Percentiles rank a stretch among this genome's conserved stretches.
Conservation (phyloP, 2,797 vertebrate genomes). For the Lepilemur ruficaudatus region DNA sequence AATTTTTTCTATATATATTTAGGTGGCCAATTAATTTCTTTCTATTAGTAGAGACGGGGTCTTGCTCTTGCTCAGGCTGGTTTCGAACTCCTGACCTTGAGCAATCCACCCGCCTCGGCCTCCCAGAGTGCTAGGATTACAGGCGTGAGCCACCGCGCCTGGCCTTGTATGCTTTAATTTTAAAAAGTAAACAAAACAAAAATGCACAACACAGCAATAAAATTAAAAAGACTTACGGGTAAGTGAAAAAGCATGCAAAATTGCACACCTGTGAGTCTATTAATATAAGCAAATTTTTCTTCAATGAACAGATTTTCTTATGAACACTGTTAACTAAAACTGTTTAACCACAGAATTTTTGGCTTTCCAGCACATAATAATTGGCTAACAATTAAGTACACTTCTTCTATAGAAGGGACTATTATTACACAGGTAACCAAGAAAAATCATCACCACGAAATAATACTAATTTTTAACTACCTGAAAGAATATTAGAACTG, state of each 20-base stretch:
- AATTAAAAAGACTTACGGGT: not conserved
- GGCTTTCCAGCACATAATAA: not conserved
- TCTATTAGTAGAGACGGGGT: no score
- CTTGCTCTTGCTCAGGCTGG: no score
- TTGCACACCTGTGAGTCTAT: not conserved
- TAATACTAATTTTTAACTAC: conserved; percentile 9
- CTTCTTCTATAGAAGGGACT: not conserved
- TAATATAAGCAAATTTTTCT: not conserved
- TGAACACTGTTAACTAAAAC: conserved; percentile 9
- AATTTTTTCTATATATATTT: no score
- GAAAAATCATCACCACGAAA: not conserved
- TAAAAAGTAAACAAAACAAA: conserved; percentile 35
- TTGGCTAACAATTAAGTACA: not conserved
- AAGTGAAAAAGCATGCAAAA: not conserved
- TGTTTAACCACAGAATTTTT: not conserved
- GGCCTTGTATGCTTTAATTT: not conserved
- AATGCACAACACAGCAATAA: not conserved
- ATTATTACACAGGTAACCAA: conserved; percentile 14
- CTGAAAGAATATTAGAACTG: not conserved
- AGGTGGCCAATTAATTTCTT: no score
- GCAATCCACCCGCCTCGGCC: no score
- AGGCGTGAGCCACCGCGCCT: no score
- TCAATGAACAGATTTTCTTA: not conserved
- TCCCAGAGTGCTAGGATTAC: no score
- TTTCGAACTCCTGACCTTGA: no score